Percentiles rank a stretch among this genome's conserved stretches.
Evolutionary conservation across 2,888 invertebrate species (phyloP).

Genomic region (Leucania comma): DNA sequence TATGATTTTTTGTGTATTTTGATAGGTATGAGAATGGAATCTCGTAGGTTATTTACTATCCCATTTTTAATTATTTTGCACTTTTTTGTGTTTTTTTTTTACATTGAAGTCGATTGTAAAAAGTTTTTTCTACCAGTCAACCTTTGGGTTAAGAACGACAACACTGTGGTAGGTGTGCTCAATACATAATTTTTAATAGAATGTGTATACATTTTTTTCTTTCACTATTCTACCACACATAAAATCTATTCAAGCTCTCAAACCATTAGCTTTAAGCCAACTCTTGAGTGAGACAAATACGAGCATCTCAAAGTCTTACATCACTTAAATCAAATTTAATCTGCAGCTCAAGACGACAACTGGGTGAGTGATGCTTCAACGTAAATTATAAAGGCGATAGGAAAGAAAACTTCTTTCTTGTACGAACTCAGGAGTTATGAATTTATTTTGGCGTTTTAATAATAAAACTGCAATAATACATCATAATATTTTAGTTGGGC

Average conservation of each 20-base stretch:
- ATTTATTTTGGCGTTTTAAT: constrained; percentile 21
- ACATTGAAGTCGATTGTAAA: no score
- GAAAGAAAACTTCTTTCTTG: constrained; percentile 14
- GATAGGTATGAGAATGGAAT: no score
- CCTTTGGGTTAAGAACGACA: no score
- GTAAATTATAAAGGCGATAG: constrained; percentile 33
- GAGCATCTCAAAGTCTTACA: constrained; percentile 44
- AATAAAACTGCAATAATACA: constrained; percentile 16
- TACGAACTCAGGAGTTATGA: background rate
- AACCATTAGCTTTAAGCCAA: constrained; percentile 21
- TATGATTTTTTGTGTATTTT: no score
- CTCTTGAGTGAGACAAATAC: constrained; percentile 25
- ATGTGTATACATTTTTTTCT: no score
- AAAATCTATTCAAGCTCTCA: constrained; percentile 2
- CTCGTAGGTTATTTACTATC: no score
- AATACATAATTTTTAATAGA: no score
- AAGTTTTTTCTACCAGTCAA: no score
- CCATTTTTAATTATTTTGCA: no score
- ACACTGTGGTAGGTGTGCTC: no score
- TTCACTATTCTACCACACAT: no score
- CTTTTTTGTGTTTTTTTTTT: no score
- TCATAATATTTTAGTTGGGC: background rate
- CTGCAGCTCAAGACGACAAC: constrained; percentile 31
- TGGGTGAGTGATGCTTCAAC: constrained; percentile 23
- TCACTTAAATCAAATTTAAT: constrained; percentile 54